phyloP scores from a whole-genome alignment of 2,113 vertebrate species.

The Gorsachius goisagi region DNA sequence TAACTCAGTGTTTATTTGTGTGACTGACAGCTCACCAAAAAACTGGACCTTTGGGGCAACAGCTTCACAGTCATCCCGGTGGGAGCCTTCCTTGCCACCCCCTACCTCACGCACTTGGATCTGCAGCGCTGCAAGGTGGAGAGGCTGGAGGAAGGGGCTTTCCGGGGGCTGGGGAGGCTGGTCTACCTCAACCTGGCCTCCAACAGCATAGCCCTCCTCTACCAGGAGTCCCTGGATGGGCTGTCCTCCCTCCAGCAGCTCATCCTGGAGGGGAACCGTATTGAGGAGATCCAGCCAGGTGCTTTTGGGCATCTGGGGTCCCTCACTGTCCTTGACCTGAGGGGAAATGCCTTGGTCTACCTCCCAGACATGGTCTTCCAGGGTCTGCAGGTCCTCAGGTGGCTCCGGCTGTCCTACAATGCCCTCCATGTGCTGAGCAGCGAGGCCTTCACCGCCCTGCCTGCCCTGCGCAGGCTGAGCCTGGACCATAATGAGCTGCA shows the following conservation, averaged over 20 bases:
- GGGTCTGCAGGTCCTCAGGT: conserved; percentile 85
- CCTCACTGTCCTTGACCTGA: conserved; percentile 85
- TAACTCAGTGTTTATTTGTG: not conserved
- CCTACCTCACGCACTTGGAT: conserved; percentile 86
- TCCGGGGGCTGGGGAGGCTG: conserved; percentile 87
- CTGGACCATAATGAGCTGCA: conserved; percentile 93
- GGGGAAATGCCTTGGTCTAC: conserved; percentile 87
- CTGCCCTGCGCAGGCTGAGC: conserved; percentile 85
- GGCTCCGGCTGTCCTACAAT: conserved; percentile 90
- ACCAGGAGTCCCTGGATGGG: conserved; percentile 92
- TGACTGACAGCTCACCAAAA: conserved; percentile 81
- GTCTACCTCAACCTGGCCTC: conserved; percentile 87
- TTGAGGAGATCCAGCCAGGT: conserved; percentile 91
- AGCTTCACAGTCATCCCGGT: conserved; percentile 73
- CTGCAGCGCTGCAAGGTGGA: conserved; percentile 84
- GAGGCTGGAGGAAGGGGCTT: conserved; percentile 87
- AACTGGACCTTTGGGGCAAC: conserved; percentile 85
- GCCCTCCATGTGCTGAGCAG: conserved; percentile 85
- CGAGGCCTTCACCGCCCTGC: conserved; percentile 88
- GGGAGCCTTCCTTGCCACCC: conserved; percentile 80
- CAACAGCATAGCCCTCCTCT: conserved; percentile 84
- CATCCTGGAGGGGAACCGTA: conserved; percentile 80
- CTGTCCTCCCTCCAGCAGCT: conserved; percentile 87
- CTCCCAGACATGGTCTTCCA: conserved; percentile 94
- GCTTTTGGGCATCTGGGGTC: conserved; percentile 87